phyloP scores from a whole-genome alignment of 2,888 invertebrate genomes.

The Chrysolina haemoptera region DNA sequence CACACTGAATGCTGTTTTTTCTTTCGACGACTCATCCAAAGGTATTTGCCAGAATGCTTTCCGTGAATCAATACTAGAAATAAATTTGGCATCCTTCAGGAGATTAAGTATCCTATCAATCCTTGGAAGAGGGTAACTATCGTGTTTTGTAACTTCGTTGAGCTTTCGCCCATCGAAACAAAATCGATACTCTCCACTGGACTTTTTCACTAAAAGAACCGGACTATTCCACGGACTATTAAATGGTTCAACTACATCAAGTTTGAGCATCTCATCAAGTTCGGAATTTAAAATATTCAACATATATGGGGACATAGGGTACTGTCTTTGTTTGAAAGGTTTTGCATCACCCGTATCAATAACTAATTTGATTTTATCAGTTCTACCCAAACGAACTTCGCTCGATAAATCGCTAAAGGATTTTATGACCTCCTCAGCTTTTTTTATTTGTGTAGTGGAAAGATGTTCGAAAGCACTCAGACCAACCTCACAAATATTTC shows the following conservation, averaged over 20 bases:
- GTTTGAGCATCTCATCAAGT: not conserved
- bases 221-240: slow-evolving; percentile 1
- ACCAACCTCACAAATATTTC: not conserved
- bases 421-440: not conserved
- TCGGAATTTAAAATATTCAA: not conserved
- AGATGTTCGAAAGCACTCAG: not conserved
- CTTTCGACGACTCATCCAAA: not conserved
- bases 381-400: not conserved
- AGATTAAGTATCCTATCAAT: slow-evolving; percentile 33
- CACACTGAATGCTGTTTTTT: not conserved
- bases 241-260: not conserved
- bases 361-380: not conserved
- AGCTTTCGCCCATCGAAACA: slow-evolving; percentile 35
- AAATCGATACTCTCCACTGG: slow-evolving; percentile 30
- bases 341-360: not conserved
- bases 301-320: not conserved
- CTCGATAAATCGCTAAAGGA: not conserved
- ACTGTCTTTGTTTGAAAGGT: not conserved
- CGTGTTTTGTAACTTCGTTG: slow-evolving; percentile 33
- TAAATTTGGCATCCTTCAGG: slow-evolving; percentile 30
- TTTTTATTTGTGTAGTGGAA: not conserved
- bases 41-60: slow-evolving; percentile 1
- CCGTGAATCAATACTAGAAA: not conserved
- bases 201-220: slow-evolving; percentile 33
- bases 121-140: slow-evolving; percentile 36